Evolutionary conservation across 2,888 invertebrate genomes (phyloP), one percentile per base, ranked within the genome.

Genomic region (Agrypnus murinus): DNA sequence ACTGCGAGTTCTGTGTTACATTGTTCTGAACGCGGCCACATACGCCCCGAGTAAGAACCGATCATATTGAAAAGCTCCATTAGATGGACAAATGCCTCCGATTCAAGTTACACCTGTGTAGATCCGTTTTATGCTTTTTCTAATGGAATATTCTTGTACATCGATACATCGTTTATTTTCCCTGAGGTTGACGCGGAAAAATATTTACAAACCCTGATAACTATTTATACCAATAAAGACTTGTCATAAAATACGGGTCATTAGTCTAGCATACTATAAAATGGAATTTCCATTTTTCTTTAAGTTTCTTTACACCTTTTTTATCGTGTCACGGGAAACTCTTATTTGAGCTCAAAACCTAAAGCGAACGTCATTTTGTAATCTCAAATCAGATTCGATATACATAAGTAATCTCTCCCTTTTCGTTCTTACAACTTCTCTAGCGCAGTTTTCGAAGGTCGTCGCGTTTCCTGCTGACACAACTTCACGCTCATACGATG

Each of bases 1-100:
- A 81, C 80, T 82, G 81, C 78, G 79, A 79, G 78, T 79, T 79
- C 78, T 75, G 73, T 73, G 76, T 72, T 78, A 77, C 77, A 79
- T 80, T 79, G 78, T 79, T 78, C 77, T 73, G 72, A 71, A 60
- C 64, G 69, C 63, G 65, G 58, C 65, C 75, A 74, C 73, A 74
- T 65, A 73, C 65, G 65, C 48, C 14, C 43, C 58, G 46, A 53
- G 53, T 67, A 67, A 63, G 63, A 67, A 71, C 71, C 67, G 50
- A 71, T 71, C 57, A 55, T 43, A 53, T 38, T 69, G 43, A 69
- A 69, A 59, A 69, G 66, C 65, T 65, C 77, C 74, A 75, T 75
- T 77, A 77, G 73, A 72, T 74, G 72, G 71, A 74, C 74, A 75
- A 77, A 75, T 75, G 73, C 73, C 74, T 55, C 14, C 60, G 48